Conservation (phyloP, 2,113 vertebrate species). For the human (Homo sapiens) region GRCh38 chr6:53670001-53670500, state of each 20-base stretch:
- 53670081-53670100: too few species aligned
- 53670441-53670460: not conserved
- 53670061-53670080: too few species aligned
- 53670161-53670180: not conserved
- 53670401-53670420: not conserved
- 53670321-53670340: not conserved
- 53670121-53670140: not conserved
- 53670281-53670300: not conserved
- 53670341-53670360: not conserved
- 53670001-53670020: too few species aligned
- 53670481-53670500: not conserved
- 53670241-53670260: not conserved
- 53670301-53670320: not conserved
- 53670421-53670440: not conserved
- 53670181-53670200: not conserved
- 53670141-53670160: too few species aligned
- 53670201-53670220: not conserved
- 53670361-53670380: not conserved
- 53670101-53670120: not conserved
- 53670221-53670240: not conserved
- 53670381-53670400: not conserved
- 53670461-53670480: not conserved
- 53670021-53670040: too few species aligned
- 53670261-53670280: not conserved
- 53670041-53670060: rapidly evolving